Conservation (phyloP, 92 coral and sea anemone genomes). For the Isaurus tuberculatus region DNA sequence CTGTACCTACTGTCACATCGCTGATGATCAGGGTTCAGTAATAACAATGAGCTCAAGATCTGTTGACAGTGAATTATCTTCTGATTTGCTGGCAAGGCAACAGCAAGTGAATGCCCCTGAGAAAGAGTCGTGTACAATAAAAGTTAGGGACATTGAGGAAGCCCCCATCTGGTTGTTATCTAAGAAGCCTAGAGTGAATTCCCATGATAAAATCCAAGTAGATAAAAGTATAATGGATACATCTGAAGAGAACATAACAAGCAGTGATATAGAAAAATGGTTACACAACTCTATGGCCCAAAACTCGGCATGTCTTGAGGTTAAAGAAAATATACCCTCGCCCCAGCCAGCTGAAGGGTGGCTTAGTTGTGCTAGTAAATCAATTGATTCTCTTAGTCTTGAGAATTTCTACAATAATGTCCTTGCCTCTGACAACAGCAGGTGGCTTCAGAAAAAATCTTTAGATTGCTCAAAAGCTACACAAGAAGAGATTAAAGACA, state of each 20-base stretch:
- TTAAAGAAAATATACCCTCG: neutral
- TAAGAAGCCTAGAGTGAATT: neutral
- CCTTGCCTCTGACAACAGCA: slow-evolving; percentile 18
- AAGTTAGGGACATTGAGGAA: slow-evolving; percentile 35
- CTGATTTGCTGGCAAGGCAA: slow-evolving; percentile 69
- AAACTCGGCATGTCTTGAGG: neutral
- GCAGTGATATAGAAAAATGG: slow-evolving; percentile 24
- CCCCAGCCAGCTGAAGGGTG: slow-evolving; percentile 3
- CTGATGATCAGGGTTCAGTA: neutral
- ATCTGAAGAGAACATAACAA: slow-evolving; percentile 7
- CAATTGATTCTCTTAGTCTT: neutral
- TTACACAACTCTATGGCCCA: neutral
- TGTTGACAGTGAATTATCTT: slow-evolving; percentile 28
- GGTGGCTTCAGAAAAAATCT: slow-evolving; percentile 62
- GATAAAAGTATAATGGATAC: slow-evolving; percentile 18
- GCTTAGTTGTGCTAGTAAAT: neutral
- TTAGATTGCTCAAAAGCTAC: neutral
- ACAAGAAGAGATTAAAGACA: slow-evolving; percentile 25
- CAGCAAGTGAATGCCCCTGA: slow-evolving; percentile 48
- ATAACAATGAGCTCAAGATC: neutral
- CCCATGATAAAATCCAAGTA: neutral
- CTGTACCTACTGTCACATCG: neutral
- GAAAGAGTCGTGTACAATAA: neutral
- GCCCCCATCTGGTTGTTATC: slow-evolving; percentile 25
- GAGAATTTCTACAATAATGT: slow-evolving; percentile 6